Conservation (phyloP, 2,888 invertebrate genomes). For the Drosophila ezoana region DNA sequence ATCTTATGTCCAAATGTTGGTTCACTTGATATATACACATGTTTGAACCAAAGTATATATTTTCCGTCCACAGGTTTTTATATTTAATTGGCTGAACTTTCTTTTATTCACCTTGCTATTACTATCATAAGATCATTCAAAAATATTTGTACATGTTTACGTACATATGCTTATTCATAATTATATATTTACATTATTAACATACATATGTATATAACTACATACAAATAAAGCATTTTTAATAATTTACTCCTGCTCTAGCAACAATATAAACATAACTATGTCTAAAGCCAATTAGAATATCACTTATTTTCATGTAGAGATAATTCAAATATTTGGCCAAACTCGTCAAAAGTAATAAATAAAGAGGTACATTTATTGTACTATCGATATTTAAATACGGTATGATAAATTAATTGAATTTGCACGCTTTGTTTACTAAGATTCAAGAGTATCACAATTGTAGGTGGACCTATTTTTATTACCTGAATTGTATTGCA, state of each 20-base stretch:
- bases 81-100: slow-evolving; percentile 6
- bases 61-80: slow-evolving; percentile 43
- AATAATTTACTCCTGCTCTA: slow-evolving; percentile 5
- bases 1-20: slow-evolving; percentile 18
- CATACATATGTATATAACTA: slow-evolving; percentile 45
- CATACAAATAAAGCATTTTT: slow-evolving; percentile 44
- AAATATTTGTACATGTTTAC: slow-evolving; percentile 19
- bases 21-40: not conserved
- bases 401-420: too few species aligned
- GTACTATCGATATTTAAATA: slow-evolving; percentile 4
- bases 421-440: too few species aligned
- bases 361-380: not conserved
- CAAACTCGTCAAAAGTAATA: not conserved
- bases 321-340: not conserved
- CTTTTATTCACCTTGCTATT: slow-evolving; percentile 8
- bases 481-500: too few species aligned
- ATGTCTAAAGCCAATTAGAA: not conserved
- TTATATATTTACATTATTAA: slow-evolving; percentile 12
- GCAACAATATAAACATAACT: too few species aligned
- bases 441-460: too few species aligned
- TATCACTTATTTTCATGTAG: not conserved
- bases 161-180: slow-evolving; percentile 19
- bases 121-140: slow-evolving; percentile 11
- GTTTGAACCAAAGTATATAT: slow-evolving; percentile 21
- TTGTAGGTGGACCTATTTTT: too few species aligned